A percentile compares a stretch with the other conserved stretches of the same genome.
Conservation (phyloP, 2,797 vertebrate genomes). For the Leuciscus waleckii region DNA sequence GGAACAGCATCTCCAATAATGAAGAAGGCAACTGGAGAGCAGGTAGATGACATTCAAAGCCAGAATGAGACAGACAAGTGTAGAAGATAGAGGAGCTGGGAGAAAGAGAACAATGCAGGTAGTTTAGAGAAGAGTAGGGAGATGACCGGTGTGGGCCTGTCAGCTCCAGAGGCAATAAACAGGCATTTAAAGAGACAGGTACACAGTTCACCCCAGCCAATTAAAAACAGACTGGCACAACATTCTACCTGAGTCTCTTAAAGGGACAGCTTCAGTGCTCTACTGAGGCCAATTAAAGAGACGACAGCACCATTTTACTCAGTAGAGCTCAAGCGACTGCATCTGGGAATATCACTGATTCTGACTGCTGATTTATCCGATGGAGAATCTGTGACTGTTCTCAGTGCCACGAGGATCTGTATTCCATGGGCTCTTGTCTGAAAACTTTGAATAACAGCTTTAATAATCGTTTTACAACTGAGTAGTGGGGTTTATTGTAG, state of each 20-base stretch:
- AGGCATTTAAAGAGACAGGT: slow-evolving; percentile 76
- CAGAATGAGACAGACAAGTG: slow-evolving; percentile 1
- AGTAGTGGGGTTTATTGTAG: slow-evolving; percentile 4
- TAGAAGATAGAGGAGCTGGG: slow-evolving; percentile 51
- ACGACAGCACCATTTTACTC: slow-evolving; percentile 39
- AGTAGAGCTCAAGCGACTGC: slow-evolving; percentile 55
- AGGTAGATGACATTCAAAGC: slow-evolving; percentile 29
- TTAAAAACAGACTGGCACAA: slow-evolving; percentile 59
- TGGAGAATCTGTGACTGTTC: slow-evolving; percentile 24
- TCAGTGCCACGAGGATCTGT: not conserved
- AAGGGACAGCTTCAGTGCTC: slow-evolving; percentile 41
- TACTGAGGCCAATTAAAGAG: slow-evolving; percentile 57
- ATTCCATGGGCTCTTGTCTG: slow-evolving; percentile 20
- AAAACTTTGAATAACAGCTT: slow-evolving; percentile 9
- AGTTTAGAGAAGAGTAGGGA: slow-evolving; percentile 46
- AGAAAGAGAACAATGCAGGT: slow-evolving; percentile 23
- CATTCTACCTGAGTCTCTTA: slow-evolving; percentile 53
- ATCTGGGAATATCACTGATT: slow-evolving; percentile 27
- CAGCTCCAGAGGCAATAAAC: slow-evolving; percentile 73
- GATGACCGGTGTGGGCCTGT: slow-evolving; percentile 64
- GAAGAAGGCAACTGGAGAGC: slow-evolving; percentile 37
- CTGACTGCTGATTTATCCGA: slow-evolving; percentile 13
- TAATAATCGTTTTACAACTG: slow-evolving; percentile 7
- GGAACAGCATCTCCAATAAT: slow-evolving; percentile 16
- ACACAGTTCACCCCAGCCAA: slow-evolving; percentile 60